A percentile compares a stretch with the other conserved stretches of the same genome.
Evolutionary conservation across 1,140 invertebrate species (phyloP).

Genomic region (Achatina immaculata): DNA sequence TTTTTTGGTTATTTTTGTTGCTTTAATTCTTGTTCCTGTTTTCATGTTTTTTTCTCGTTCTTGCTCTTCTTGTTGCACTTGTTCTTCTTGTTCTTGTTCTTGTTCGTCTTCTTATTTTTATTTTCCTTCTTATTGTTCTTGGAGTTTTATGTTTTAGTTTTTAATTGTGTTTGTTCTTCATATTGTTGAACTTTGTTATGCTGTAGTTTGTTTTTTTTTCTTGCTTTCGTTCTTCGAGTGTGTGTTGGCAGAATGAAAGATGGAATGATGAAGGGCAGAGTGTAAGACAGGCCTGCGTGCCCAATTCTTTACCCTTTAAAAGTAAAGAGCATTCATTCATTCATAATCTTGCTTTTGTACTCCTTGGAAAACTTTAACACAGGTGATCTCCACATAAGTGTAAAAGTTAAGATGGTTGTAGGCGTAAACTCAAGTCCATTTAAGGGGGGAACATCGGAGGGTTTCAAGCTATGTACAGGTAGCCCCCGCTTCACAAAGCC

Average conservation of each 20-base stretch:
- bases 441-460: too few species aligned
- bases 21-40: not conserved
- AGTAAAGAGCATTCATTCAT: too few species aligned
- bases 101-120: not conserved
- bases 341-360: too few species aligned
- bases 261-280: too few species aligned
- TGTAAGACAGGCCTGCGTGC: not conserved
- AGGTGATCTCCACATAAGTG: too few species aligned
- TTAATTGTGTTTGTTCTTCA: not conserved
- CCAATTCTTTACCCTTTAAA: too few species aligned
- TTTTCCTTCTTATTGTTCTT: constrained; percentile 27
- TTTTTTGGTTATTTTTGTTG: too few species aligned
- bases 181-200: not conserved
- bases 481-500: too few species aligned
- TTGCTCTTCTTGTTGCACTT: constrained; percentile 23
- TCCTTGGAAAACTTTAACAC: too few species aligned
- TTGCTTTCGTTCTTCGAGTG: not conserved
- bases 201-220: not conserved
- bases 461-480: too few species aligned
- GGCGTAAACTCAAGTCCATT: too few species aligned
- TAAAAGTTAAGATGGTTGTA: too few species aligned
- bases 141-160: not conserved
- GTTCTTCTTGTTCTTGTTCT: constrained; percentile 19
- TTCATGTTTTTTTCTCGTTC: constrained; percentile 15
- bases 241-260: not conserved